Evolutionary conservation across 35 echinoderm and acorn worm species (phyloP), one percentile per base, ranked within the genome.

Genomic region (Chiridota heheva): DNA sequence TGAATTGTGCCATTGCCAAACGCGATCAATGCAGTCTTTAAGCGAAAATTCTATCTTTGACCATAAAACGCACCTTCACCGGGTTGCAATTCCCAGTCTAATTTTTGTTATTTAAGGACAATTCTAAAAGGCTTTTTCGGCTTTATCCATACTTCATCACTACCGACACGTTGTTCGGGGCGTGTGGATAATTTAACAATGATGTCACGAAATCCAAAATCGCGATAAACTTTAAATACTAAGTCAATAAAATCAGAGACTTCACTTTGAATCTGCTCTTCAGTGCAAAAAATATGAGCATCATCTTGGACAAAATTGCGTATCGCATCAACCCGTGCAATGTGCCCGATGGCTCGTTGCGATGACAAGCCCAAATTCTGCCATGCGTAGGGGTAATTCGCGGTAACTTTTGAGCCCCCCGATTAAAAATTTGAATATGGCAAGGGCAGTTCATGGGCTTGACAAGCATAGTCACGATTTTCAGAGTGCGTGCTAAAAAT

Each of bases 11-110:
- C 58, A 60, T n/a, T 60, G 58, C 58, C 58, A 60, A 6, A 26
- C 58, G 3, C 58, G 58, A 4, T 30, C 58, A n/a, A 60, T 60
- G 58, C 58, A 60, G 22, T 30, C 5, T 4, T 60, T n/a, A 60
- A n/a, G 6, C 4, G 6, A 30, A 60, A 60, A 3, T 60, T 30
- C 58, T 26, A n/a, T 30, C 32, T 60, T n/a, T 20, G 58, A 30
- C 58, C 58, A 60, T 60, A 60, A n/a, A 60, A 60, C 18, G 58
- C 58, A 3, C 58, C 58, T n/a, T 60, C 58, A 30, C 58, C 58
- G 5, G 58, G 58, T 7, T 60, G n/a, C 18, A 3, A 20, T 60
- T 3, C 20, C 18, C 6, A 20, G 3, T 7, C 20, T n/a, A n/a
- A 6, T 60, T 6, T 4, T 20, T 7, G 20, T 30, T 3, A 4